Percentiles rank a stretch among this genome's conserved stretches.
Evolutionary conservation across 2,888 invertebrate species (phyloP).

Genomic region (Hemistola chrysoprasaria): DNA sequence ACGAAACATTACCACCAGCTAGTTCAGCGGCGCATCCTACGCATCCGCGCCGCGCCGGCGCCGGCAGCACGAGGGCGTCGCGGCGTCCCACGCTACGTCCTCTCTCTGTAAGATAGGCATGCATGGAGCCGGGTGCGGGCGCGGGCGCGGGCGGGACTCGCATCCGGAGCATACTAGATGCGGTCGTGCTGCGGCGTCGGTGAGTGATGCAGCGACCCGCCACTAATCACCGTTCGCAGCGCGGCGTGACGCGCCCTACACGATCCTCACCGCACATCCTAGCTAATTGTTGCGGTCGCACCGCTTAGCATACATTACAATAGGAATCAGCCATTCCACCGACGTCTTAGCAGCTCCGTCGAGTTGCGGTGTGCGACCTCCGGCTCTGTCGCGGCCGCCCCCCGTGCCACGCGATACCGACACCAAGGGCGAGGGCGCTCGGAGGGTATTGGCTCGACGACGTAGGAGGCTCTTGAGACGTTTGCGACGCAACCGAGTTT

Average conservation of each 20-base stretch:
- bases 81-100: conserved; percentile 22
- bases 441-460: conserved; percentile 12
- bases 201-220: conserved; percentile 49
- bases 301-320: conserved; percentile 76
- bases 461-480: conserved; percentile 10
- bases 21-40: too few relatives aligned
- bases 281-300: conserved; percentile 71
- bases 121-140: conserved; percentile 2
- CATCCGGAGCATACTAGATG: conserved; percentile 53
- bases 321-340: conserved; percentile 61
- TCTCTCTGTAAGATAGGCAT: too few relatives aligned
- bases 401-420: conserved; percentile 29
- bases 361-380: too few relatives aligned
- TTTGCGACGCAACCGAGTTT: conserved; percentile 24
- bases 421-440: conserved; percentile 28
- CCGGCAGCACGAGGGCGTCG: too few relatives aligned
- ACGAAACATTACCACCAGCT: conserved; percentile 23
- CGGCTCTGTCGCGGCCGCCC: too few relatives aligned
- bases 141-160: conserved; percentile 30
- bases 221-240: conserved; percentile 62
- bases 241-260: conserved; percentile 54
- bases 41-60: too few relatives aligned
- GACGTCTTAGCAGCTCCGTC: conserved; percentile 58
- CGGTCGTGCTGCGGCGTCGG: conserved; percentile 60
- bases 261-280: conserved; percentile 54